These are phyloP conservation scores for Spodoptera frugiperda DNA, from an alignment of 1,140 invertebrate species.

Conservation along the genomic window DNA sequence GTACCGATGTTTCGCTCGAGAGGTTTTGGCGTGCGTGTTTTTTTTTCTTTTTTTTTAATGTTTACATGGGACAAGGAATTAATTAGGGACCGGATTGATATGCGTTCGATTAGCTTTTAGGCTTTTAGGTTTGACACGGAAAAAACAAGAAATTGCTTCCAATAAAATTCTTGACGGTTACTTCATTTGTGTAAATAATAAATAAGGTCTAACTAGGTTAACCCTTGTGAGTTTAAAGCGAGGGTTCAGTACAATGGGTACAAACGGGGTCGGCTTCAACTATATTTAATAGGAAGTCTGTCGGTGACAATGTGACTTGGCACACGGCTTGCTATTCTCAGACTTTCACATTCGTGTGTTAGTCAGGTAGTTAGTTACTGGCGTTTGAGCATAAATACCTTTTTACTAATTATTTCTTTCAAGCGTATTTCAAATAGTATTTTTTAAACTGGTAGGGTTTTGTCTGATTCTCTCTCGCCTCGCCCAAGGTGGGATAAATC, in stretches of 20 bases:
- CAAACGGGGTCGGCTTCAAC: constrained; percentile 28
- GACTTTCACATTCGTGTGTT: constrained; percentile 4
- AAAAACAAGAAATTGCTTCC: neutral
- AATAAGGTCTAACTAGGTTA: neutral
- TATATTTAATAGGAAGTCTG: constrained; percentile 27
- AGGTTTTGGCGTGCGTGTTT: constrained; percentile 60
- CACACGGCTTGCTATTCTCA: constrained; percentile 5
- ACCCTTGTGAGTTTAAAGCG: neutral
- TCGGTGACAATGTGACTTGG: constrained; percentile 17
- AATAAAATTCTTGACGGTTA: neutral
- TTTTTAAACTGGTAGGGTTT: no score
- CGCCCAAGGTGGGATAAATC: no score
- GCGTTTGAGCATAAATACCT: no score
- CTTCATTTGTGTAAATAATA: constrained; percentile 6
- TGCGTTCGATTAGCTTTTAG: constrained; percentile 53
- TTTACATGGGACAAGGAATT: constrained; percentile 67
- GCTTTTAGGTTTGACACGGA: constrained; percentile 9
- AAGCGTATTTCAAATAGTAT: no score
- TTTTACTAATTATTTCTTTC: no score
- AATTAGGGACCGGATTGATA: constrained; percentile 61
- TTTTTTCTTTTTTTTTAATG: constrained; percentile 56
- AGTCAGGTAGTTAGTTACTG: neutral
- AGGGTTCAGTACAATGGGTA: constrained; percentile 1
- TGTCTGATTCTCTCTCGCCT: no score
- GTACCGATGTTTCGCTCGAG: constrained; percentile 77